Conservation (phyloP, 2,888 invertebrate species). For the Coenonympha glycerion region DNA sequence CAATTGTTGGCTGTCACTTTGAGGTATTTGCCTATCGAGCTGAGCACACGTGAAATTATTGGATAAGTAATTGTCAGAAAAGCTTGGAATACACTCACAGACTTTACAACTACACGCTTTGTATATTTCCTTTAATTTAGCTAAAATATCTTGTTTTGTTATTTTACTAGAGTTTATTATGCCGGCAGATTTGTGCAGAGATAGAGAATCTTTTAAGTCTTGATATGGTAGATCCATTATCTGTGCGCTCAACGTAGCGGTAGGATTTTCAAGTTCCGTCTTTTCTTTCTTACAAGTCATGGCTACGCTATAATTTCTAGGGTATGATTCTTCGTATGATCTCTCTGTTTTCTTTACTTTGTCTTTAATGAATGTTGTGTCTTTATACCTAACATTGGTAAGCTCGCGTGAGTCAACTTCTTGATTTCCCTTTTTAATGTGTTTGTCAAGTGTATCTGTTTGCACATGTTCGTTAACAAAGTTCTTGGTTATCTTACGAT, state of each 20-base stretch:
- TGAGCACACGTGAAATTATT: constrained; percentile 40
- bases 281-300: constrained; percentile 22
- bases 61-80: constrained; percentile 30
- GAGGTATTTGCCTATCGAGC: not conserved
- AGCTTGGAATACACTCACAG: constrained; percentile 47
- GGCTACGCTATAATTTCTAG: constrained; percentile 13
- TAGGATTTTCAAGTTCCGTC: constrained; percentile 27
- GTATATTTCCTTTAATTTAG: constrained; percentile 51
- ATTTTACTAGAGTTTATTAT: constrained; percentile 12
- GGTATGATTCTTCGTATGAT: constrained; percentile 12
- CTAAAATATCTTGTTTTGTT: constrained; percentile 41
- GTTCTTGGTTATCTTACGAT: not conserved
- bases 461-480: not conserved
- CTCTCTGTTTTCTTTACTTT: constrained; percentile 7
- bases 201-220: constrained; percentile 34
- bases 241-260: constrained; percentile 44
- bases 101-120: constrained; percentile 59
- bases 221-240: constrained; percentile 43
- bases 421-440: constrained; percentile 4
- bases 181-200: constrained; percentile 1
- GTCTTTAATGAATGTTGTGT: not conserved
- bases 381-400: constrained; percentile 9
- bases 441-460: not conserved
- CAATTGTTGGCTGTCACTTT: constrained; percentile 5
- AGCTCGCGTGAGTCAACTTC: constrained; percentile 10